Evolutionary conservation across 2,888 invertebrate genomes (phyloP).

Genomic region (Mamestra brassicae): DNA sequence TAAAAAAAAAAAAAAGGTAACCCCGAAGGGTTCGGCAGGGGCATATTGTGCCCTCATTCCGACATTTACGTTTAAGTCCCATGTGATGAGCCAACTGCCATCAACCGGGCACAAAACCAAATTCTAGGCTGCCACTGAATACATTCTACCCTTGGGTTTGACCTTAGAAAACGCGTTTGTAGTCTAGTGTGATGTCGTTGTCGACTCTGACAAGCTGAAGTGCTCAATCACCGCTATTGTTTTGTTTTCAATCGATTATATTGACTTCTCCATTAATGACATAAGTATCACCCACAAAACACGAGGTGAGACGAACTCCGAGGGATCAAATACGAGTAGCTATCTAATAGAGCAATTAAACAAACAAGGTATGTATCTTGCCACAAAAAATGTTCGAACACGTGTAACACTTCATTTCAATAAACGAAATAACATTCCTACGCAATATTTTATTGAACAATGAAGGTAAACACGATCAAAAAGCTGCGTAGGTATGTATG

Average conservation of each 20-base stretch:
- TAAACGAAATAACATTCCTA: neutral
- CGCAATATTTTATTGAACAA: slow-evolving; percentile 11
- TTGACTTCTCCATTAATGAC: neutral
- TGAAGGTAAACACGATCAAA: neutral
- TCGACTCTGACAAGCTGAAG: neutral
- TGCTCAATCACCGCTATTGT: too few relatives aligned
- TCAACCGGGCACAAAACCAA: neutral
- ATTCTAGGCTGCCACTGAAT: neutral
- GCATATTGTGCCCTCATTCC: too few relatives aligned
- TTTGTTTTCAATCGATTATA: neutral
- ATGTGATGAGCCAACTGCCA: neutral
- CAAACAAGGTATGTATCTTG: neutral
- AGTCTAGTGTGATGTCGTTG: neutral
- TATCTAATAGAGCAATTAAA: slow-evolving; percentile 4
- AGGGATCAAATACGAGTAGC: too few relatives aligned
- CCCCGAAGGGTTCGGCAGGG: neutral
- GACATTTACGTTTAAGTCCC: neutral
- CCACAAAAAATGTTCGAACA: neutral
- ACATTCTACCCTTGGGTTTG: too few relatives aligned
- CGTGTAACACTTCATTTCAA: neutral
- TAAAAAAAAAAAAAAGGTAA: too few relatives aligned
- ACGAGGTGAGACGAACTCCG: too few relatives aligned
- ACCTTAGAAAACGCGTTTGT: too few relatives aligned
- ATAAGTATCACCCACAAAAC: neutral
- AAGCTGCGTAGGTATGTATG: slow-evolving; percentile 1